Conservation (phyloP, 1,140 invertebrate species). For the Eumaeus atala region DNA sequence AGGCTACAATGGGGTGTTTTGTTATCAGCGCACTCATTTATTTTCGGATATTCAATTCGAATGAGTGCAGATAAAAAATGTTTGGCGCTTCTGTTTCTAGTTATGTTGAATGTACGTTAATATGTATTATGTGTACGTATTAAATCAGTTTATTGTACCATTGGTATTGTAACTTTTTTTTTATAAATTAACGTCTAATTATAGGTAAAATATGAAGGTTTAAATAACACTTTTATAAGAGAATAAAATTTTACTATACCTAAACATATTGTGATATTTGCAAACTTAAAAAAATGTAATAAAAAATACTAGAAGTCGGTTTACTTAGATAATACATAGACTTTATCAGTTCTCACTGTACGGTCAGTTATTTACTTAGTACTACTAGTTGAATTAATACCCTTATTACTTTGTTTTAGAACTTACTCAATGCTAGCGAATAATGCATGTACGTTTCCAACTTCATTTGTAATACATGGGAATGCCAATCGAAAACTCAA, state of each 20-base stretch:
- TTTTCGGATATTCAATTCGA: constrained; percentile 57
- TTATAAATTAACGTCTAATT: too few relatives aligned
- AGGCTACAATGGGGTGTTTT: constrained; percentile 50
- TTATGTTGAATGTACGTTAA: background rate
- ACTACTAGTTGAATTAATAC: too few relatives aligned
- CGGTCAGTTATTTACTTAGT: too few relatives aligned
- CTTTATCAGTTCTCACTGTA: too few relatives aligned
- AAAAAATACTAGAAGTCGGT: too few relatives aligned
- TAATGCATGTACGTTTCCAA: constrained; percentile 7
- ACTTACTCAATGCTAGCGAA: background rate
- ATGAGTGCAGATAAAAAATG: constrained; percentile 45
- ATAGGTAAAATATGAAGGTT: too few relatives aligned
- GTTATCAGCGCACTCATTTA: constrained; percentile 44
- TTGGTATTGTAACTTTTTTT: background rate
- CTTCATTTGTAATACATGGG: constrained; percentile 17
- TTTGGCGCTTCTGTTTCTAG: constrained; percentile 12
- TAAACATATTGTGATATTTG: too few relatives aligned
- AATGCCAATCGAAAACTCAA: constrained; percentile 34
- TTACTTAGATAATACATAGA: too few relatives aligned
- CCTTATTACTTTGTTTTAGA: background rate
- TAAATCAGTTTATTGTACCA: background rate
- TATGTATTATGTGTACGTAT: constrained; percentile 1
- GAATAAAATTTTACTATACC: too few relatives aligned
- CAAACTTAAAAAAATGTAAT: too few relatives aligned
- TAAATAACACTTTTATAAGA: too few relatives aligned